Evolutionary conservation across 2,113 vertebrate species (phyloP), one percentile per base, ranked within the genome.

Genomic region (Pogonocichla stellata): DNA sequence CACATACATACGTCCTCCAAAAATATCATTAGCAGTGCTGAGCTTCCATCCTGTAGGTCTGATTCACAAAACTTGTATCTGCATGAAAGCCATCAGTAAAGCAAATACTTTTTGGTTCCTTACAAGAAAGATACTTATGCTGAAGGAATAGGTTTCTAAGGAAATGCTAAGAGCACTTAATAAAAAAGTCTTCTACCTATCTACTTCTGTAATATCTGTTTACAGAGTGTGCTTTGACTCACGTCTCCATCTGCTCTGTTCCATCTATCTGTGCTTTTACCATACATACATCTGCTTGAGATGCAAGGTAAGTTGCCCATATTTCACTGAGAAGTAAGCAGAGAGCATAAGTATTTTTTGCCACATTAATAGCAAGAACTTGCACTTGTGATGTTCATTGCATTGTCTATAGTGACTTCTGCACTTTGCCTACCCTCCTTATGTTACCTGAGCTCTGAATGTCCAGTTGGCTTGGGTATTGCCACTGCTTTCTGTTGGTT

Each of bases 221-320:
- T 93, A 48, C 80, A 92, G 74, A 62, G 26, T 2, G 2, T 57
- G 51, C 67, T 88, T 97, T 93, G 88, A 94, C 82, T 96, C 90
- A 86, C 50, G 26, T 80, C 75, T 88, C 88, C 94, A 90, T 96
- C 93, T 96, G 92, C 31, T 94, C 70, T 78, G 60, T 85, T 92
- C 45, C 8, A n/a, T 86, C 86, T 94, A 0, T 89, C 81, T 92
- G 48, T 65, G 62, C 75, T 90, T 92, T 90, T 86, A 45, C 86
- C 71, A 70, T 13, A 1, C 79, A 47, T 70, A 26, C 9, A 3
- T 78, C 90, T 1, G 62, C 79, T 82, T 2, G 0, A 80, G 66
- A 75, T 86, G 36, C 62, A 80, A 92, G 85, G 57, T 93, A 88
- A 61, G 42, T n/a, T 92, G 54, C 80, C 79, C 33, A 29, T 82